phyloP scores from a whole-genome alignment of 2,888 invertebrate genomes.

The Acleris cristana region DNA sequence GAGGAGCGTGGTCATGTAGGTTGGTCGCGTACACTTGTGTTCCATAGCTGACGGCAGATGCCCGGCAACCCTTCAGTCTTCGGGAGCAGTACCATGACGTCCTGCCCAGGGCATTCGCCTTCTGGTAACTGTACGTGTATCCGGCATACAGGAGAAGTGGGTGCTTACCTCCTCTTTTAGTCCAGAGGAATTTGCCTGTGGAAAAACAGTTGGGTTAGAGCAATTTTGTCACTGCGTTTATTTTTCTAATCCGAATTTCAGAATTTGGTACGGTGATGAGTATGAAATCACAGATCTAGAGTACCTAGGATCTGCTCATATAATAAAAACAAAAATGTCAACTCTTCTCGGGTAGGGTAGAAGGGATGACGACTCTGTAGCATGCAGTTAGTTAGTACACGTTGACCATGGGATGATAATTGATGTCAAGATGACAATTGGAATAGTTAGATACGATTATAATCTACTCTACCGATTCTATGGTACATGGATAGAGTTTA shows the following conservation, averaged over 20 bases:
- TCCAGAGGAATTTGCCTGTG: constrained; percentile 73
- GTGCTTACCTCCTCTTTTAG: constrained; percentile 73
- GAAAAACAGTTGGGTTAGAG: constrained; percentile 27
- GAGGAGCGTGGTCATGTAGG: constrained; percentile 69
- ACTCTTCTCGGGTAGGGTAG: too few species aligned
- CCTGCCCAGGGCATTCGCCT: constrained; percentile 72
- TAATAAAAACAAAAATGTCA: too few species aligned
- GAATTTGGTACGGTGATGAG: too few species aligned
- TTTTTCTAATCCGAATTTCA: neutral
- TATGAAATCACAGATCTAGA: too few species aligned
- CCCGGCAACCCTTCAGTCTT: constrained; percentile 72
- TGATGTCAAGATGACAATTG: too few species aligned
- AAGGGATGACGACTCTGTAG: too few species aligned
- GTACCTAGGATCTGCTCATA: too few species aligned
- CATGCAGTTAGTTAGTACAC: too few species aligned
- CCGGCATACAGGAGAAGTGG: constrained; percentile 68
- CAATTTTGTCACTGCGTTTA: neutral
- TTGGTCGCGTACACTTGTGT: constrained; percentile 57
- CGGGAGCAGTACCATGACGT: constrained; percentile 78
- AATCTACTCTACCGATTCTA: too few species aligned
- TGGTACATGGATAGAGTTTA: too few species aligned
- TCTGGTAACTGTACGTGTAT: constrained; percentile 76
- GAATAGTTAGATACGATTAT: too few species aligned
- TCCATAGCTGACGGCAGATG: constrained; percentile 70
- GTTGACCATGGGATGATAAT: too few species aligned